These are phyloP conservation scores for Ormyrus rosae DNA, from an alignment of 2,888 invertebrate genomes.

Conservation along the genomic window DNA sequence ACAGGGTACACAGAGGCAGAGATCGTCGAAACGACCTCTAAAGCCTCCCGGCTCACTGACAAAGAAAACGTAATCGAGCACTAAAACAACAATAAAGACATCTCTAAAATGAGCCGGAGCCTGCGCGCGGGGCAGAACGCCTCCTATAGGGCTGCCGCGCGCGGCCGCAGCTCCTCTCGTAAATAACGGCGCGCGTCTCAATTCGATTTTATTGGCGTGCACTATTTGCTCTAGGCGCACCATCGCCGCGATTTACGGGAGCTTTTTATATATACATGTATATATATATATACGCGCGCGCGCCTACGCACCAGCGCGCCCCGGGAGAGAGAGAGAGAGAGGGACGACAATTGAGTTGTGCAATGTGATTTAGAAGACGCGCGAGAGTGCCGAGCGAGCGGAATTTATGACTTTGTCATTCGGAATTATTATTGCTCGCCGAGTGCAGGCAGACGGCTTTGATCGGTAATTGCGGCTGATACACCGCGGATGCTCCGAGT, in stretches of 20 bases:
- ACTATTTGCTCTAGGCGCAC: constrained; percentile 46
- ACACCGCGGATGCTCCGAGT: too few relatives aligned
- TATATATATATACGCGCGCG: neutral
- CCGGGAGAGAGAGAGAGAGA: too few relatives aligned
- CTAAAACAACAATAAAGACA: neutral
- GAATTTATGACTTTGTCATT: constrained; percentile 32
- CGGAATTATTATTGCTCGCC: constrained; percentile 1
- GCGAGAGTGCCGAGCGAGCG: neutral
- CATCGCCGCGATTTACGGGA: constrained; percentile 24
- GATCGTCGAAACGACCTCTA: too few relatives aligned
- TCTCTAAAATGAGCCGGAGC: too few relatives aligned
- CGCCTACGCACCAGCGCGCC: neutral
- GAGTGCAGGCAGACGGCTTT: neutral
- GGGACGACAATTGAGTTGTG: constrained; percentile 44
- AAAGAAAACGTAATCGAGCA: too few relatives aligned
- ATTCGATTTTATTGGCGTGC: constrained; percentile 55
- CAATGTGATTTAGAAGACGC: constrained; percentile 22
- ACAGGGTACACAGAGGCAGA: too few relatives aligned
- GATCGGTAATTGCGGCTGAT: too few relatives aligned
- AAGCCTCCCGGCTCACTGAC: too few relatives aligned
- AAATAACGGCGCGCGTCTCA: constrained; percentile 44
- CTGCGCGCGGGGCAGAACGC: too few relatives aligned
- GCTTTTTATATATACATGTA: neutral
- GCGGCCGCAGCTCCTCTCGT: neutral
- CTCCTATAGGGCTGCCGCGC: neutral